Evolutionary conservation across 2,888 invertebrate genomes (phyloP), one percentile per base, ranked within the genome.

Genomic region (Eudemis profundana): DNA sequence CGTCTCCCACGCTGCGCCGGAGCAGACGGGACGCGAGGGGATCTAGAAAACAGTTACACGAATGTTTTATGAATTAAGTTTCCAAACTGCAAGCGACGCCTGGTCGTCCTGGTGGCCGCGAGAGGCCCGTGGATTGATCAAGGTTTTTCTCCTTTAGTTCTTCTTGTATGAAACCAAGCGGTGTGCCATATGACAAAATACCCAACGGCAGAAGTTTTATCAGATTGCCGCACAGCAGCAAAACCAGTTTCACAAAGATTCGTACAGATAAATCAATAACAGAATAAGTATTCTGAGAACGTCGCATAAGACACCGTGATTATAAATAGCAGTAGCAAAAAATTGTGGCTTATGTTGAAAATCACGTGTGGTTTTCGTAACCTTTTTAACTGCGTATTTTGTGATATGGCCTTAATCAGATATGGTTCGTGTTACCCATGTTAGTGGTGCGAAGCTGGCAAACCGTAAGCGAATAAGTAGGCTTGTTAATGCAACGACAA

Each of bases 1-100:
- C 77, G 78, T 89, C 89, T 89, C 90, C 88, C 89, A 89, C 90
- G 88, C 86, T 79, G 87, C 68, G 65, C 68, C 71, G 75, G 73
- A 76, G 73, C 73, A 74, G 75, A 71, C 70, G 72, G 72, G 74
- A 73, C 73, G 71, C 79, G 78, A 82, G 81, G 81, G 78, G 79
- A 83, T 86, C 86, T 83, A 84, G 78, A 82, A 81, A 68, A 68
- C 64, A 63, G 67, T 60, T 66, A 65, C 60, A 61, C 50, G 56
- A 67, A 62, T 62, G 61, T 51, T 66, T 66, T 62, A 44, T 66
- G 66, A 66, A 66, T 66, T 61, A 61, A 65, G 44, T 38, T 60
- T 29, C 59, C 59, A 59, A 60, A 65, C 65, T 65, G 65, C 60
- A 53, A 51, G 46, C 27, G n/a, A n/a, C n/a, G 57, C 19, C 65